phyloP scores from a whole-genome alignment of 2,888 invertebrate species.

The Criorhina ranunculi region DNA sequence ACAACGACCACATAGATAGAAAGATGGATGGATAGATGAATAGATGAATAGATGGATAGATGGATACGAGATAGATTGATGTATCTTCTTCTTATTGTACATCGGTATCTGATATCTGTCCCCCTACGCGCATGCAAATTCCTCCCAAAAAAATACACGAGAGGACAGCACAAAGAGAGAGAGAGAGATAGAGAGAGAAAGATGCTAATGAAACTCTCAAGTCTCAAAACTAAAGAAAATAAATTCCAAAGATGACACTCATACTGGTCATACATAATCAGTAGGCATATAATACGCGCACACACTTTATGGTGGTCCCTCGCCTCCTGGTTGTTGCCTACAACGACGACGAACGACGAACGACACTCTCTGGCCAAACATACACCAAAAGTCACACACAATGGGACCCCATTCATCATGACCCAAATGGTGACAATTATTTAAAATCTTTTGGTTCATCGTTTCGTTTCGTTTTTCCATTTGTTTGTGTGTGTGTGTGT shows the following conservation, averaged over 20 bases:
- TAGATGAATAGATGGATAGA: constrained; percentile 4
- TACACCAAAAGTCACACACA: constrained; percentile 39
- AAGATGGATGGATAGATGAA: too few relatives aligned
- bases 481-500: neutral
- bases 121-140: constrained; percentile 66
- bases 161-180: too few relatives aligned
- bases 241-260: constrained; percentile 62
- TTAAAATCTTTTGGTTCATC: constrained; percentile 64
- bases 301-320: constrained; percentile 54
- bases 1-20: constrained; percentile 21
- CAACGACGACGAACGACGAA: too few relatives aligned
- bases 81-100: constrained; percentile 28
- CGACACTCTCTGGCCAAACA: neutral
- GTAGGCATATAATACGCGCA: constrained; percentile 7
- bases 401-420: constrained; percentile 68
- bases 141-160: neutral
- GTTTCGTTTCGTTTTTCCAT: constrained; percentile 18
- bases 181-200: too few relatives aligned
- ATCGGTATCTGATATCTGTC: constrained; percentile 51
- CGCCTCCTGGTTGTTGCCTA: too few relatives aligned
- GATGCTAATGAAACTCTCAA: constrained; percentile 43
- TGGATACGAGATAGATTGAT: constrained; percentile 52
- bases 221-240: constrained; percentile 32
- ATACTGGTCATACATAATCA: constrained; percentile 66
- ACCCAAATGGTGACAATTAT: constrained; percentile 72